Evolutionary conservation across 2,797 vertebrate genomes (phyloP), one percentile per base, ranked within the genome.

Genomic region (Rhyacichthys aspro): DNA sequence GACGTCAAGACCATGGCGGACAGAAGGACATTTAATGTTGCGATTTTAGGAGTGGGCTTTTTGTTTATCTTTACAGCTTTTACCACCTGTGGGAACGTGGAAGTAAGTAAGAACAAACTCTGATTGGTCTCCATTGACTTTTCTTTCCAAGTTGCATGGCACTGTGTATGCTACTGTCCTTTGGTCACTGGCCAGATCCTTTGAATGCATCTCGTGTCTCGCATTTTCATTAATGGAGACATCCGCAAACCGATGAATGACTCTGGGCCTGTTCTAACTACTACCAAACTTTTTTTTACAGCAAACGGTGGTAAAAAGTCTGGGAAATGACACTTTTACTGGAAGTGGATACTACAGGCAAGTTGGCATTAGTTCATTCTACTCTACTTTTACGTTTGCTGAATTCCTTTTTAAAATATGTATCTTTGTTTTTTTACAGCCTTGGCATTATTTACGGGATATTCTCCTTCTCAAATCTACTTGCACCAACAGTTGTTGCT

Each of bases 401-500:
- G 4, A 28, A 28, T 14, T 5, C 8, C 28, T 15, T 28, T 28
- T 28, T 28, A 28, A 28, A 32, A 14, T 28, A 12, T n/a, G n/a
- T 32, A 33, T 50, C 0, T 36, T 10, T 32, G 7, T 7, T 37
- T 38, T 2, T 36, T 76, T 52, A n/a, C 80, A 94, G 93, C 68
- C 90, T 94, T 19, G 93, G 93, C 10, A 93, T 94, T 73, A 93
- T 94, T 83, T 94, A 94, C 83, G 93, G 92, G 55, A 80, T 94
- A 15, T 94, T 94, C 73, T 93, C 93, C 0, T 85, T 93, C 68
- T 89, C 91, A 43, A 94, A 94, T 76, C 72, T 94, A 46, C 76
- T 94, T 1, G 91, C 93, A 7, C 92, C 93, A 3, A 74, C 83
- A 5, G 74, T 89, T 1, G 91, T 94, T 34, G 62, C 91, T 10